These are phyloP conservation scores for Hypomesus transpacificus DNA, from an alignment of 2,113 vertebrate genomes.

Conservation along the genomic window DNA sequence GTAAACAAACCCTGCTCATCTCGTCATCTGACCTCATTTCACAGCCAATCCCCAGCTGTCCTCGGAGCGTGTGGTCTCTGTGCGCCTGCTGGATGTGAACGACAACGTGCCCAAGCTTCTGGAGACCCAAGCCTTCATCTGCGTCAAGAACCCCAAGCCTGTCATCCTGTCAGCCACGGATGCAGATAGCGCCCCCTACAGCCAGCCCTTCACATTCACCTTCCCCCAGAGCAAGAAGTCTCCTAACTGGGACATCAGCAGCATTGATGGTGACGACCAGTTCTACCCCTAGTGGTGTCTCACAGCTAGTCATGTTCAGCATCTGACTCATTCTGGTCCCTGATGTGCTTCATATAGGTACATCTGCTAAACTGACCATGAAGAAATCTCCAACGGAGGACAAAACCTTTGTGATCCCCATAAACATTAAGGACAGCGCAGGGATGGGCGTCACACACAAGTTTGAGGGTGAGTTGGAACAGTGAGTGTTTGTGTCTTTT, in stretches of 20 bases:
- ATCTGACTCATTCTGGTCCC: too few relatives aligned
- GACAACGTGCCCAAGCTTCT: slow-evolving; percentile 66
- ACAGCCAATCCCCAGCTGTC: slow-evolving; percentile 56
- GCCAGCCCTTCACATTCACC: slow-evolving; percentile 66
- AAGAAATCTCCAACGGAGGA: slow-evolving; percentile 59
- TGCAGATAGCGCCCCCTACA: slow-evolving; percentile 58
- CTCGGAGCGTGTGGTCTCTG: slow-evolving; percentile 46
- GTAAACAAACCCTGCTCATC: too few relatives aligned
- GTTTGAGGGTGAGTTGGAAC: slow-evolving; percentile 59
- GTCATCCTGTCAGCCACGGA: slow-evolving; percentile 63
- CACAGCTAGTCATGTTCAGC: too few relatives aligned
- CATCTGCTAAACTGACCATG: slow-evolving; percentile 57
- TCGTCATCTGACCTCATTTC: not conserved
- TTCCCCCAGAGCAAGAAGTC: slow-evolving; percentile 51
- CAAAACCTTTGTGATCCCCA: slow-evolving; percentile 49
- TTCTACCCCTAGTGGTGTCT: too few relatives aligned
- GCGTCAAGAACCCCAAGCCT: slow-evolving; percentile 51
- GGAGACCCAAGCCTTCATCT: slow-evolving; percentile 59
- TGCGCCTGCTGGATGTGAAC: slow-evolving; percentile 70
- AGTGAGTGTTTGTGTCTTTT: not conserved
- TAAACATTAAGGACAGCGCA: slow-evolving; percentile 64
- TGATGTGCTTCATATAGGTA: slow-evolving; percentile 40
- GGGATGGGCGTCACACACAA: slow-evolving; percentile 61
- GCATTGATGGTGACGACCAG: slow-evolving; percentile 54
- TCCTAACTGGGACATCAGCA: slow-evolving; percentile 64